These are phyloP conservation scores for Kuschelorhynchus macadamiae DNA, from an alignment of 2,888 invertebrate species.

Conservation along the genomic window DNA sequence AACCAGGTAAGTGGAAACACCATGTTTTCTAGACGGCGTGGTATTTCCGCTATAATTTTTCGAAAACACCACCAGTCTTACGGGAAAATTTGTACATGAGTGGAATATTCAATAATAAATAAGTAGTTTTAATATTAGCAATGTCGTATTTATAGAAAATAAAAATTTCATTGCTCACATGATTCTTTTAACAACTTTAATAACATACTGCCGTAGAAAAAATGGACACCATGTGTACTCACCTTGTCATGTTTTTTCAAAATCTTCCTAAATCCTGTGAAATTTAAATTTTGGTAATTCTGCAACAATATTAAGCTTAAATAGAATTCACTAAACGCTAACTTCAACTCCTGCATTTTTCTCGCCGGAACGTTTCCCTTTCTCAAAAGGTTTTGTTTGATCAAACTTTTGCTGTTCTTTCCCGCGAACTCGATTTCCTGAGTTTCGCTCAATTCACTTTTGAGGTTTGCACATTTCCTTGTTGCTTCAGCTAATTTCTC, in stretches of 20 bases:
- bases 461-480: slow-evolving; percentile 91
- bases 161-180: too few species aligned
- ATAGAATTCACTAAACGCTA: slow-evolving; percentile 99
- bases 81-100: too few species aligned
- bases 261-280: slow-evolving; percentile 98
- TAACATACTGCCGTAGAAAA: too few species aligned
- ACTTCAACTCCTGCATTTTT: slow-evolving; percentile 92
- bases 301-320: slow-evolving; percentile 95
- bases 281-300: slow-evolving; percentile 98
- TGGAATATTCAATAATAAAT: too few species aligned
- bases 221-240: too few species aligned
- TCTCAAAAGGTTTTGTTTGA: slow-evolving; percentile 63
- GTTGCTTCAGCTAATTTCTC: slow-evolving; percentile 76
- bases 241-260: slow-evolving; percentile 99
- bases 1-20: too few species aligned
- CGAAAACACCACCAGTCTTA: too few species aligned
- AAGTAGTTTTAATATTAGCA: too few species aligned
- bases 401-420: slow-evolving; percentile 60
- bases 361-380: slow-evolving; percentile 74
- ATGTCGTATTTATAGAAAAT: too few species aligned
- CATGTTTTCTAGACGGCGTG: too few species aligned
- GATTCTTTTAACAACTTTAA: too few species aligned
- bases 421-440: slow-evolving; percentile 64
- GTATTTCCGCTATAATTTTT: too few species aligned
- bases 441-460: slow-evolving; percentile 82